Conservation (phyloP, 2,113 vertebrate genomes). For the Albula goreensis region DNA sequence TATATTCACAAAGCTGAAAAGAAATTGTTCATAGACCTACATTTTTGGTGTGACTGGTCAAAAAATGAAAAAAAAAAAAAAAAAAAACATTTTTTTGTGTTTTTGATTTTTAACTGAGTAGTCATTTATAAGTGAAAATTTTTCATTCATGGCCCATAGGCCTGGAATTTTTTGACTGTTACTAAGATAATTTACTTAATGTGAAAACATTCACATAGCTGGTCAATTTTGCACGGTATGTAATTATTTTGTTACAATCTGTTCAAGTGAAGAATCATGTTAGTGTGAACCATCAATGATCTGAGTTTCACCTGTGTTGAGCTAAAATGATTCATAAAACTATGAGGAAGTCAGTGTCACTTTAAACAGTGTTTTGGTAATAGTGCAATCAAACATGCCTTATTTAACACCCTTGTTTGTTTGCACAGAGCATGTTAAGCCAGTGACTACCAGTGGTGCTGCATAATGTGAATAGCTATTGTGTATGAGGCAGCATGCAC, state of each 20-base stretch:
- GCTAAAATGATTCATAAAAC: background rate
- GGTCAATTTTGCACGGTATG: background rate
- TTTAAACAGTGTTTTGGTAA: background rate
- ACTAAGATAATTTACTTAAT: background rate
- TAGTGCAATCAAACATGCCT: background rate
- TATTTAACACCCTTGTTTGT: background rate
- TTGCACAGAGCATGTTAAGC: too few relatives aligned
- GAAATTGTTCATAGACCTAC: background rate
- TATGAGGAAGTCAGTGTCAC: background rate
- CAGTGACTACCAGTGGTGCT: background rate
- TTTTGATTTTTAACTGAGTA: background rate
- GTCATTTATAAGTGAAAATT: background rate
- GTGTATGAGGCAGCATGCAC: background rate
- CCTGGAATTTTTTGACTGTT: constrained; percentile 1
- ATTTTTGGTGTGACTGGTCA: background rate
- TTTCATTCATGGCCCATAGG: background rate
- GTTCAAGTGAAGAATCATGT: too few relatives aligned
- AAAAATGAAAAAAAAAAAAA: background rate
- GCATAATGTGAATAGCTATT: background rate
- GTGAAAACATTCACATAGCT: background rate
- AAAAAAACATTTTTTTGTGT: background rate
- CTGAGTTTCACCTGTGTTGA: too few relatives aligned
- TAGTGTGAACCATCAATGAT: too few relatives aligned
- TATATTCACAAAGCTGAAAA: background rate
- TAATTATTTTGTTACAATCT: background rate